Evolutionary conservation across 1,140 invertebrate species (phyloP).

Genomic region (Drosophila albomicans): DNA sequence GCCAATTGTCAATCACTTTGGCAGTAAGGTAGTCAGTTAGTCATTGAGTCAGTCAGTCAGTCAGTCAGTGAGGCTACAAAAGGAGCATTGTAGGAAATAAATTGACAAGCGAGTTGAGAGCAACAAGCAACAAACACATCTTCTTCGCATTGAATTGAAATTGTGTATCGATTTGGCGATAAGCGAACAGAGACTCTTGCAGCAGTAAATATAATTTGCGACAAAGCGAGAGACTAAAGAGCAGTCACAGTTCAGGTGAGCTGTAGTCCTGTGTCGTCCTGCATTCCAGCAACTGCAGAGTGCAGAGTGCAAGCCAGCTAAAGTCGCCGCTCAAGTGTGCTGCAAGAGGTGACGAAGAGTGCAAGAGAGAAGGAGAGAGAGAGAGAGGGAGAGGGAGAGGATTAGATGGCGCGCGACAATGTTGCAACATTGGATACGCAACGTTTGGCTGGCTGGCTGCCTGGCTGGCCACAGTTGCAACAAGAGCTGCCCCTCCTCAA

Average conservation of each 20-base stretch:
- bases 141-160: neutral
- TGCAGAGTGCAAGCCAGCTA: no score
- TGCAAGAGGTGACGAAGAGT: no score
- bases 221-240: neutral
- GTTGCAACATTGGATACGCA: constrained; percentile 5
- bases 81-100: neutral
- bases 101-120: neutral
- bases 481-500: neutral
- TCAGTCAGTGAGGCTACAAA: neutral
- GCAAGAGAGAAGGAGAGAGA: no score
- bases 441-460: neutral
- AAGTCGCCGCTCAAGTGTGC: no score
- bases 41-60: neutral
- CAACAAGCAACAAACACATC: neutral
- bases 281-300: no score
- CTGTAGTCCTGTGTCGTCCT: no score
- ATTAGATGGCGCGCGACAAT: neutral
- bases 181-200: neutral
- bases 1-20: constrained; percentile 2
- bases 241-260: neutral
- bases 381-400: neutral
- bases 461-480: constrained; percentile 2
- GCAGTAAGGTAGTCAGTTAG: neutral
- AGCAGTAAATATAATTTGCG: constrained; percentile 6
- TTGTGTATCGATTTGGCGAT: neutral